Percentiles rank a stretch among this genome's conserved stretches.
Evolutionary conservation across 1,140 invertebrate genomes (phyloP).

Genomic region (Magallana angulata): DNA sequence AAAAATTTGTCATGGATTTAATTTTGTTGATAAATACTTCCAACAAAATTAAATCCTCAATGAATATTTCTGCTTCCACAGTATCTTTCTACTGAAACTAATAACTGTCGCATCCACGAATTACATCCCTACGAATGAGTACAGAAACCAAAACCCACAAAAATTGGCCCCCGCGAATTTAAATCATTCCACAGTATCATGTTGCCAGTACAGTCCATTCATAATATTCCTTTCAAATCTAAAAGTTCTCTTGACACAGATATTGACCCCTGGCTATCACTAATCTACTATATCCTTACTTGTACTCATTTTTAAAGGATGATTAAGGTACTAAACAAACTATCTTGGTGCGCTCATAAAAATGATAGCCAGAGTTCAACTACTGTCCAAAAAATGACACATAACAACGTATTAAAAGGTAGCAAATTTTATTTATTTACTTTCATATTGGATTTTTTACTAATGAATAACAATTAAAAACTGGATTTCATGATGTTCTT

Average conservation of each 20-base stretch:
- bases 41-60: no score
- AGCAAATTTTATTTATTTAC: not conserved
- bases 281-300: not conserved
- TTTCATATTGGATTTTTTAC: not conserved
- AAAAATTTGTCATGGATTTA: no score
- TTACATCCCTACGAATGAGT: no score
- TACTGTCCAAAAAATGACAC: constrained; percentile 42
- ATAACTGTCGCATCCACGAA: no score
- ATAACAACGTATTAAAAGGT: not conserved
- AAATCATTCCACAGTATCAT: no score
- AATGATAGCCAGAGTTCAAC: constrained; percentile 52
- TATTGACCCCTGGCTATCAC: not conserved
- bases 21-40: no score
- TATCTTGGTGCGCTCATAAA: not conserved
- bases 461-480: constrained; percentile 6
- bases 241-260: not conserved
- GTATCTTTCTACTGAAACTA: no score
- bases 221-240: not conserved
- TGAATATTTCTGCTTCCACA: no score
- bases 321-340: no score
- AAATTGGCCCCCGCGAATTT: no score
- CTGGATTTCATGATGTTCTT: not conserved
- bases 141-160: no score
- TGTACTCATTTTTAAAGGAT: not conserved
- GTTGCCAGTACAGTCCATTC: no score